These are phyloP conservation scores for Rhadinocentrus ornatus DNA, from an alignment of 2,797 vertebrate genomes.

Conservation along the genomic window DNA sequence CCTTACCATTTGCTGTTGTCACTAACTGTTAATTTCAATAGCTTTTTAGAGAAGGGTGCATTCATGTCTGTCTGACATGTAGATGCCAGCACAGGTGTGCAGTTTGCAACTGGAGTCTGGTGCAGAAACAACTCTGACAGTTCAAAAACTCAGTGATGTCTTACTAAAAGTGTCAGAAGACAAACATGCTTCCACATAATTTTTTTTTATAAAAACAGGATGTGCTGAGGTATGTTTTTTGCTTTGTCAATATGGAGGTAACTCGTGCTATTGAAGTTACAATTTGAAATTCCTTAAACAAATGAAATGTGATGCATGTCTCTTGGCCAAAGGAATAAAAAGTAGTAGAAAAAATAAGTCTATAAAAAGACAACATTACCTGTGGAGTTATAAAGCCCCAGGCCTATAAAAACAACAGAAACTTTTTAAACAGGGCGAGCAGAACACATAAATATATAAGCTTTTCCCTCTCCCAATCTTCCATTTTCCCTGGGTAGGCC, in stretches of 20 bases:
- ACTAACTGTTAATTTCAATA: constrained; percentile 33
- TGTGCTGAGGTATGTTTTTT: background rate
- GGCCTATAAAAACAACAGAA: no score
- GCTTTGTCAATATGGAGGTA: background rate
- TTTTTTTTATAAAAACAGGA: constrained; percentile 16
- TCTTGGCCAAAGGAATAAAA: background rate
- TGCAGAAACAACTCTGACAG: constrained; percentile 49
- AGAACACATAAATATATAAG: no score
- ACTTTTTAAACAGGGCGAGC: no score
- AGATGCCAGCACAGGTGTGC: constrained; percentile 60
- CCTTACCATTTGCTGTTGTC: constrained; percentile 55
- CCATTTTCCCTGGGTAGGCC: no score
- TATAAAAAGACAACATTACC: no score
- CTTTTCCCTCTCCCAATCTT: no score
- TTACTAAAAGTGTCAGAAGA: constrained; percentile 45
- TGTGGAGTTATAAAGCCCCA: no score
- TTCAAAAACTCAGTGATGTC: constrained; percentile 43
- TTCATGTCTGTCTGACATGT: constrained; percentile 50
- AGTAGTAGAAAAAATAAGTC: no score
- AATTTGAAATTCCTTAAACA: constrained; percentile 28
- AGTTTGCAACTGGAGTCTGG: constrained; percentile 34
- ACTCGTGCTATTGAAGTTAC: constrained; percentile 5
- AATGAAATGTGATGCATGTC: constrained; percentile 22
- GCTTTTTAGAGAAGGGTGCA: constrained; percentile 39
- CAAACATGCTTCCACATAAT: background rate